phyloP scores from a whole-genome alignment of 2,888 invertebrate genomes.

The Allophyes oxyacanthae region DNA sequence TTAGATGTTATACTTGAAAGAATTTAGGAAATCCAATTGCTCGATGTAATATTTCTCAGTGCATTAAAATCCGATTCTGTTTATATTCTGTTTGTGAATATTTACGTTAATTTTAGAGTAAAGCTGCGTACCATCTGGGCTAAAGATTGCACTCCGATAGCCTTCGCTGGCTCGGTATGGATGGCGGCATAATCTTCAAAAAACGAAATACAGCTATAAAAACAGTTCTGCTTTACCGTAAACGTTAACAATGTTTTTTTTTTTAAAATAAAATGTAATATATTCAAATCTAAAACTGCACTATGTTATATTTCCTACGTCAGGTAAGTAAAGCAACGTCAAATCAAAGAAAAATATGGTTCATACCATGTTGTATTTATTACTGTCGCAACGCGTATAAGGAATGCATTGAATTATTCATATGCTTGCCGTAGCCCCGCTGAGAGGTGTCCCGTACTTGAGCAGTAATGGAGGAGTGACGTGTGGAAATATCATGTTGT shows the following conservation, averaged over 20 bases:
- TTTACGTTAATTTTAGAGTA: not conserved
- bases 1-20: not conserved
- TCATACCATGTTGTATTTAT: conserved; percentile 54
- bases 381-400: conserved; percentile 56
- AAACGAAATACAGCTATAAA: too few relatives aligned
- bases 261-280: too few relatives aligned
- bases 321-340: conserved; percentile 15
- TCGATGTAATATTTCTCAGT: not conserved
- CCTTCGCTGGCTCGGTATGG: too few relatives aligned
- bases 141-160: too few relatives aligned
- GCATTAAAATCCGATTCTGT: not conserved
- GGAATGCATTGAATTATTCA: conserved; percentile 70
- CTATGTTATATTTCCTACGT: not conserved
- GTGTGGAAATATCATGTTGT: conserved; percentile 26
- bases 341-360: conserved; percentile 42
- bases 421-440: conserved; percentile 32
- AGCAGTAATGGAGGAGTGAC: conserved; percentile 40
- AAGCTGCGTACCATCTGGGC: not conserved
- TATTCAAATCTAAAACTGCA: too few relatives aligned
- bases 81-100: not conserved
- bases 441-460: conserved; percentile 32
- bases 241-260: too few relatives aligned
- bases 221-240: too few relatives aligned
- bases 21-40: not conserved
- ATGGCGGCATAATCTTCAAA: too few relatives aligned